phyloP scores from a whole-genome alignment of 2,888 invertebrate genomes.

The Drosophila pseudotalamancana region DNA sequence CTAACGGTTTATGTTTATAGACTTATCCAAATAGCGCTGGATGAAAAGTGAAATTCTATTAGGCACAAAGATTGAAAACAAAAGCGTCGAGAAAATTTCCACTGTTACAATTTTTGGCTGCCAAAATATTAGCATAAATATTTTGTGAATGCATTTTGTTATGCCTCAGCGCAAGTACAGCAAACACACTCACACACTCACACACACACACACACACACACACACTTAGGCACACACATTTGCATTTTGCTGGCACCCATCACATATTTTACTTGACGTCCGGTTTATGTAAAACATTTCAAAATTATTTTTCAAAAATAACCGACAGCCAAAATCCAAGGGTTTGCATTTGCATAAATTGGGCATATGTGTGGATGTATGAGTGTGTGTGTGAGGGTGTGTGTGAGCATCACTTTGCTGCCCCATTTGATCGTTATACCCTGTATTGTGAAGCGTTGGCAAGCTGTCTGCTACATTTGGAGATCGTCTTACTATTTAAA shows the following conservation, averaged over 20 bases:
- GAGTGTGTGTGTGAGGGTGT: background rate
- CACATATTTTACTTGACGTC: constrained; percentile 37
- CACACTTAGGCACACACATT: constrained; percentile 14
- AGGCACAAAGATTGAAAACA: constrained; percentile 4
- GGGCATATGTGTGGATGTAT: background rate
- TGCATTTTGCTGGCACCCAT: constrained; percentile 33
- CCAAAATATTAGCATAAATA: constrained; percentile 71
- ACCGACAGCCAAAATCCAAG: constrained; percentile 22
- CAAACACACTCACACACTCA: constrained; percentile 2
- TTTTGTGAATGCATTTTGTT: constrained; percentile 55
- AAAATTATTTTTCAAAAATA: constrained; percentile 37
- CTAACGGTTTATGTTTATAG: constrained; percentile 2
- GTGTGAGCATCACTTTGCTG: constrained; percentile 1
- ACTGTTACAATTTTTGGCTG: constrained; percentile 34
- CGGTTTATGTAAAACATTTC: constrained; percentile 26
- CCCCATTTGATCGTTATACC: constrained; percentile 27
- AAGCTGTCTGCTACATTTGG: too few relatives aligned
- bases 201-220: background rate
- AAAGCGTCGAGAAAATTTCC: constrained; percentile 23
- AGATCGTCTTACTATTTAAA: too few relatives aligned
- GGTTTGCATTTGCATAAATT: constrained; percentile 20
- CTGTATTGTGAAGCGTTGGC: too few relatives aligned
- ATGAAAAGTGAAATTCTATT: constrained; percentile 18
- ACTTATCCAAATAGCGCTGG: constrained; percentile 8
- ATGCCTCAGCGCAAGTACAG: constrained; percentile 24